A percentile compares a stretch with the other conserved stretches of the same genome.
These are phyloP conservation scores for Xylocampa areola DNA, from an alignment of 2,888 invertebrate species.

Conservation along the genomic window DNA sequence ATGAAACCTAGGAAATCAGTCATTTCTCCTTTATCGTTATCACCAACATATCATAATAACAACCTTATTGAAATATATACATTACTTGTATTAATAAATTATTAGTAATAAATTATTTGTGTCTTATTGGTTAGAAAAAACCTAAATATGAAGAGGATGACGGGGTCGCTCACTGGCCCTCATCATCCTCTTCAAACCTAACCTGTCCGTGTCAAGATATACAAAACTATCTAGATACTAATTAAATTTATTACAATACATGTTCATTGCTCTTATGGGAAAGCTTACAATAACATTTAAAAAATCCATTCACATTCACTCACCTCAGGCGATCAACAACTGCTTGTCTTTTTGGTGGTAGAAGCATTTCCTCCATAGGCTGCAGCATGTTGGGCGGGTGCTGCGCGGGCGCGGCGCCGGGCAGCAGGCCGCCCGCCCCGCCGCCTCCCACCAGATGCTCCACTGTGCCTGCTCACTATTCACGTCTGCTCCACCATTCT, in stretches of 20 bases:
- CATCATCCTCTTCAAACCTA: too few species aligned
- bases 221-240: neutral
- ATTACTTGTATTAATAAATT: too few species aligned
- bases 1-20: too few species aligned
- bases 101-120: too few species aligned
- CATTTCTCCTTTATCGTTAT: too few species aligned
- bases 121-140: too few species aligned
- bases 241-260: too few species aligned
- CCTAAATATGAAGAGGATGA: too few species aligned
- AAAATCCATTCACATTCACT: slow-evolving; percentile 5
- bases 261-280: neutral
- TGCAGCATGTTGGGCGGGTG: slow-evolving; percentile 91
- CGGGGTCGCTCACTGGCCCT: too few species aligned
- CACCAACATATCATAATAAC: too few species aligned
- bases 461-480: slow-evolving; percentile 88
- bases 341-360: slow-evolving; percentile 95
- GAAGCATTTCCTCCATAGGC: slow-evolving; percentile 92
- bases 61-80: too few species aligned
- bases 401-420: slow-evolving; percentile 90
- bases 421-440: slow-evolving; percentile 92
- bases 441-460: slow-evolving; percentile 95
- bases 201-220: too few species aligned
- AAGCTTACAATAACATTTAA: slow-evolving; percentile 1
- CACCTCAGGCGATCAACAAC: slow-evolving; percentile 95
- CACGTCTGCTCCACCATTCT: slow-evolving; percentile 79